A percentile compares a stretch with the other conserved stretches of the same genome.
phyloP scores from a whole-genome alignment of 2,797 vertebrate genomes.

The Tadarida brasiliensis region DNA sequence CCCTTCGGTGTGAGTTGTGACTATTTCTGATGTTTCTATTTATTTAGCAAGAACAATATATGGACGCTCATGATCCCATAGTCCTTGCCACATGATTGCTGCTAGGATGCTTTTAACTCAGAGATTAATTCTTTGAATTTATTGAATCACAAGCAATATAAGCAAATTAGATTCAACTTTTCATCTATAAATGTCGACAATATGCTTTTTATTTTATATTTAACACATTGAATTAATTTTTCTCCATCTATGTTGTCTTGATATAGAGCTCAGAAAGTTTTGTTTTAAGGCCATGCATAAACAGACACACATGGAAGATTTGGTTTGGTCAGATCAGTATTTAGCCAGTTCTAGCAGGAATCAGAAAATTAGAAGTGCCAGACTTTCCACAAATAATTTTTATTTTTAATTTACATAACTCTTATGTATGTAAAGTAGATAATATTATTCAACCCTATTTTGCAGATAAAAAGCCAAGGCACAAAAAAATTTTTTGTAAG shows the following conservation, averaged over 20 bases:
- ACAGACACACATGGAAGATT: neutral
- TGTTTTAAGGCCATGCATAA: neutral
- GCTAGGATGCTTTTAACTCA: conserved; percentile 70
- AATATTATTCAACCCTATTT: neutral
- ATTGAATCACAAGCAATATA: conserved; percentile 77
- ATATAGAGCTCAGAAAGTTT: neutral
- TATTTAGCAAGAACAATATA: conserved; percentile 71
- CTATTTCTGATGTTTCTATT: conserved; percentile 30
- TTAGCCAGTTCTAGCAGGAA: neutral
- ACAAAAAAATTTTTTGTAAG: neutral
- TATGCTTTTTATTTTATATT: conserved; percentile 28
- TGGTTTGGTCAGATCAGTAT: neutral
- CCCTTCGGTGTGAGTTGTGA: conserved; percentile 24
- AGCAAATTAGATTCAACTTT: conserved; percentile 76
- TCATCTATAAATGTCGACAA: conserved; percentile 43
- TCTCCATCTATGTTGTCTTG: neutral
- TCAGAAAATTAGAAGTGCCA: neutral
- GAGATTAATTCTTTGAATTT: conserved; percentile 76
- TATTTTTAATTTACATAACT: neutral
- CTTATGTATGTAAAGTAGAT: neutral
- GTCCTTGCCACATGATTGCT: neutral
- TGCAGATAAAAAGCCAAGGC: neutral
- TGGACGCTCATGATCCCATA: conserved; percentile 46
- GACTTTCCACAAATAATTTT: neutral
- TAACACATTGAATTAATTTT: conserved; percentile 21